Percentiles rank a stretch among this genome's conserved stretches.
phyloP scores from a whole-genome alignment of 2,888 invertebrate genomes.

The Sarcophaga caerulescens region DNA sequence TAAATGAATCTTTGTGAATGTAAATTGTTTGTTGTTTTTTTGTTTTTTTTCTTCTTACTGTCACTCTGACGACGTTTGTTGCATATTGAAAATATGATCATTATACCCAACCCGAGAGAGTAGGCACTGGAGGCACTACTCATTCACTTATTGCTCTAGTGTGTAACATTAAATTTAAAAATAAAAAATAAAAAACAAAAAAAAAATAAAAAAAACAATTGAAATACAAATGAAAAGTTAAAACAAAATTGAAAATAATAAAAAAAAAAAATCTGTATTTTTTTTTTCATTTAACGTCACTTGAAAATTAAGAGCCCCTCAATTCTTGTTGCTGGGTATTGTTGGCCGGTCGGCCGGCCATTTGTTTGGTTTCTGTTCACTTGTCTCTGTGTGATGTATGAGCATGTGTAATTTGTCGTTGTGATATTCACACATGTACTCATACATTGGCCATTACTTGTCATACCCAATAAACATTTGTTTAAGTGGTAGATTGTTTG shows the following conservation, averaged over 20 bases:
- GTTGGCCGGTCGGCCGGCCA: conserved; percentile 43
- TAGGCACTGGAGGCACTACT: conserved; percentile 4
- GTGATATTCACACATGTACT: conserved; percentile 43
- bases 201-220: background rate
- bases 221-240: conserved; percentile 23
- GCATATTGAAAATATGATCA: conserved; percentile 65
- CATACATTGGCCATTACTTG: background rate
- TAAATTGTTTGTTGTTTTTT: conserved; percentile 24
- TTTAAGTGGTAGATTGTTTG: too few species aligned
- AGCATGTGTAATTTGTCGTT: conserved; percentile 57
- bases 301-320: conserved; percentile 36
- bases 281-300: conserved; percentile 63
- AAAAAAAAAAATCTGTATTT: conserved; percentile 44
- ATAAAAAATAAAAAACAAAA: background rate
- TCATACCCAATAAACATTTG: conserved; percentile 49
- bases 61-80: conserved; percentile 58
- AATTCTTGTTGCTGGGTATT: conserved; percentile 40
- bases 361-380: conserved; percentile 47
- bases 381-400: conserved; percentile 66
- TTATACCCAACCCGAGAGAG: conserved; percentile 49
- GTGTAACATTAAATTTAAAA: conserved; percentile 46
- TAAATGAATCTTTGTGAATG: conserved; percentile 57
- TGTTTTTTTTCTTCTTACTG: conserved; percentile 49
- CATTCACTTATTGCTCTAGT: conserved; percentile 52
- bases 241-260: conserved; percentile 19